Percentiles rank a stretch among this genome's conserved stretches.
phyloP scores from a whole-genome alignment of 2,113 vertebrate genomes.

The Proteles cristata region DNA sequence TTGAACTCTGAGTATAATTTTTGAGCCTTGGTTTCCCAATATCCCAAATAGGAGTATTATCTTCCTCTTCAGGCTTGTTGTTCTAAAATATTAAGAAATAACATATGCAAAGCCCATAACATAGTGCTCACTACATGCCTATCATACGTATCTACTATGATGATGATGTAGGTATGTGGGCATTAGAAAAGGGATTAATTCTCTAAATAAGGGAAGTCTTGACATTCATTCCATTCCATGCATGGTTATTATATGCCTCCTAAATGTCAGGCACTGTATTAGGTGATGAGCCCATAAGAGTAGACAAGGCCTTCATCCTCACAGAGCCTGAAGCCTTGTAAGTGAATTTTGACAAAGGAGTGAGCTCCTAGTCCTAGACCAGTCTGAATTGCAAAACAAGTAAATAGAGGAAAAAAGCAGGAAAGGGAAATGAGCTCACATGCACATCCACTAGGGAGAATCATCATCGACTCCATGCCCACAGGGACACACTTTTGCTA shows the following conservation, averaged over 20 bases:
- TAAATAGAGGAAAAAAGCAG: background rate
- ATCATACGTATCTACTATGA: fast-evolving
- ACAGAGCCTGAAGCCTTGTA: fast-evolving
- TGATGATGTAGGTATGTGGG: background rate
- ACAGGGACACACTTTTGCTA: background rate
- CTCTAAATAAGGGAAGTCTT: no score
- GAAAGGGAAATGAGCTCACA: background rate
- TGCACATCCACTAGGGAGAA: fast-evolving
- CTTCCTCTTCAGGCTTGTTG: background rate
- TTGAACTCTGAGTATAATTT: background rate
- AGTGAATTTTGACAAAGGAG: background rate
- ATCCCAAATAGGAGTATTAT: background rate
- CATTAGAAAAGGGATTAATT: background rate
- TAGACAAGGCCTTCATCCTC: background rate
- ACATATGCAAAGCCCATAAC: background rate
- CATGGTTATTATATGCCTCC: background rate
- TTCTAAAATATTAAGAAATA: background rate
- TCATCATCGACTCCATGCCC: background rate
- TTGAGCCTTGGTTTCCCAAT: background rate
- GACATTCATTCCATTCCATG: background rate
- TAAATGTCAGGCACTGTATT: background rate
- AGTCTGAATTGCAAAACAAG: background rate
- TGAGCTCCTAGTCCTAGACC: background rate
- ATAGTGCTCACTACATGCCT: background rate
- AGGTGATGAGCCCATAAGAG: no score